These are phyloP conservation scores for Blomia tropicalis DNA, from an alignment of 2,888 invertebrate species.

Conservation along the genomic window DNA sequence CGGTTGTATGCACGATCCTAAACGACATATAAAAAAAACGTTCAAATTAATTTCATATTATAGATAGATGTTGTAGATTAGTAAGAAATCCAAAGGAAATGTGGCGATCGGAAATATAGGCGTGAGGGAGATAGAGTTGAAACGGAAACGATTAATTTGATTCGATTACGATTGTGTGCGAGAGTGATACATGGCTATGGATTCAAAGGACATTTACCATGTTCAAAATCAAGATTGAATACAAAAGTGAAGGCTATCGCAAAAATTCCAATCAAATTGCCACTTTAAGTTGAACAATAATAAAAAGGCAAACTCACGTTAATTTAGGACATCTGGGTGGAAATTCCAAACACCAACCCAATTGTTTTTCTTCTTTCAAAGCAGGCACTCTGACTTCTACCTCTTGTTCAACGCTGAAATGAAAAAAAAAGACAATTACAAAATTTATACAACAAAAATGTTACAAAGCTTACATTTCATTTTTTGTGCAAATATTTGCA, in stretches of 20 bases:
- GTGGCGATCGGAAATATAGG: too few relatives aligned
- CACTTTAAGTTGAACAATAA: too few relatives aligned
- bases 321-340: slow-evolving; percentile 75
- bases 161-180: too few relatives aligned
- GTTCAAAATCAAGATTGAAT: too few relatives aligned
- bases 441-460: slow-evolving; percentile 8
- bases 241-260: too few relatives aligned
- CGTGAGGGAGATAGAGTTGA: too few relatives aligned
- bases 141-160: too few relatives aligned
- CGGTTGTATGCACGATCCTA: slow-evolving; percentile 38
- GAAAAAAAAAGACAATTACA: background rate
- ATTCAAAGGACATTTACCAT: too few relatives aligned
- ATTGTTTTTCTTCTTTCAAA: slow-evolving; percentile 63
- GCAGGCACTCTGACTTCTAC: slow-evolving; percentile 61
- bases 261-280: too few relatives aligned
- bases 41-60: slow-evolving; percentile 8
- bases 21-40: slow-evolving; percentile 9
- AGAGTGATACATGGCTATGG: too few relatives aligned
- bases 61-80: background rate
- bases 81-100: background rate
- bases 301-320: slow-evolving; percentile 48
- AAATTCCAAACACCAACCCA: slow-evolving; percentile 66
- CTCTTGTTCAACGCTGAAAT: slow-evolving; percentile 54
- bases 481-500: slow-evolving; percentile 29
- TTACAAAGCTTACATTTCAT: slow-evolving; percentile 27